Conservation (phyloP, 92 coral and sea anemone species). For the Isaurus tuberculatus region DNA sequence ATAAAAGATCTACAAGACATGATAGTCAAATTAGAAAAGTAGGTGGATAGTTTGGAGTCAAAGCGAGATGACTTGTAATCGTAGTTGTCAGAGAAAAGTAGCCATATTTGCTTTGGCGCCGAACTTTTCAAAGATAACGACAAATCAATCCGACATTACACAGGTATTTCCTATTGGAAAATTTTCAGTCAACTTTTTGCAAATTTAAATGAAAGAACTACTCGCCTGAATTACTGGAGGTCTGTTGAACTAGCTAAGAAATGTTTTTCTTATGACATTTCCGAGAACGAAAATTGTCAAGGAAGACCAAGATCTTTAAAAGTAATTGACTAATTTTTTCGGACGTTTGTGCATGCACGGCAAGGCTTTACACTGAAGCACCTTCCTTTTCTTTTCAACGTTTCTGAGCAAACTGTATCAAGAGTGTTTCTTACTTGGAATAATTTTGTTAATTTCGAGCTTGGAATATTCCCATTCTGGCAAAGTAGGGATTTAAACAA, state of each 20-base stretch:
- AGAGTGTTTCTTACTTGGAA: not conserved
- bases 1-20: conserved; percentile 49
- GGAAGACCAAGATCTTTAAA: conserved; percentile 48
- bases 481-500: conserved; percentile 44
- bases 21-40: conserved; percentile 34
- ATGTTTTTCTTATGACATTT: conserved; percentile 29
- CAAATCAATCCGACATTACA: conserved; percentile 52
- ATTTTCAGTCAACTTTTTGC: conserved; percentile 49
- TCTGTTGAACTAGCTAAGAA: conserved; percentile 13
- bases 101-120: conserved; percentile 54
- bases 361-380: conserved; percentile 7
- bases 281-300: conserved; percentile 45
- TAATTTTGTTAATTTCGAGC: not conserved
- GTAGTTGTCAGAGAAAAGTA: conserved; percentile 40
- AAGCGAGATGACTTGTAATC: conserved; percentile 28
- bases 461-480: conserved; percentile 62
- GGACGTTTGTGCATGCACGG: conserved; percentile 47
- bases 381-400: not conserved
- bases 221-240: conserved; percentile 44
- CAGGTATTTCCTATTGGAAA: conserved; percentile 49
- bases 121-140: conserved; percentile 40
- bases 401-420: conserved; percentile 2
- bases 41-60: conserved; percentile 17
- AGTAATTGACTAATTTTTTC: conserved; percentile 53
- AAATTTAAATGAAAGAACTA: conserved; percentile 23